Base-by-base conservation (phyloP, 2,797 vertebrate genomes). In the Epinephelus malabaricus region DNA sequence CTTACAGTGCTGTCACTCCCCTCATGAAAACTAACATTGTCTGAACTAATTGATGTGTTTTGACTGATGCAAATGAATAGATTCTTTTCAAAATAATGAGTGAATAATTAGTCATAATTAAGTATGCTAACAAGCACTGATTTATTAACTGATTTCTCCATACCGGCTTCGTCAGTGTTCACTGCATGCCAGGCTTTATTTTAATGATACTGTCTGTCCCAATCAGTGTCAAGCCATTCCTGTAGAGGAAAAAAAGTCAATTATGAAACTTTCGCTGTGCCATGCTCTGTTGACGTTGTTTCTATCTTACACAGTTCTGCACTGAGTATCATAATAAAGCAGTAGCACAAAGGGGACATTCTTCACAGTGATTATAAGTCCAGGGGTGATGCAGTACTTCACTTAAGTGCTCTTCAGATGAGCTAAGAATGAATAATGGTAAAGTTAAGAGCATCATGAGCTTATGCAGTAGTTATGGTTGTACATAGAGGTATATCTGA, bases 181-280 rank as follows among this genome's bases (percentile, higher is more conserved):
- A 75, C 82, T 79, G 91, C 91, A 86, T 90, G 88, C 87, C 86
- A 83, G 82, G 86, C 86, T 87, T 85, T 93, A 82, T 90, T 94
- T 88, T 95, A 94, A 95, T 93, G 87, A 91, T 84, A 76, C 82
- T 94, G 94, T 91, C 92, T 88, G 76, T 86, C 86, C 87, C 90
- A 94, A 94, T 94, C 90, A 94, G 72, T 89, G 79, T 95, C 92
- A 95, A 89, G 63, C 51, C 82, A 80, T 86, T 90, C 78, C 88
- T 88, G 81, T 60, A 73, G 73, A 86, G 86, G 77, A 45, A 66
- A 78, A 81, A 85, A 88, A 91, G 86, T 87, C 75, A 83, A 83
- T 92, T 88, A 88, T 88, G 69, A 92, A 86, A 82, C 87, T 91
- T 87, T 91, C 87, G 80, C 74, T 74, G 70, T 82, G 76, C 74